Evolutionary conservation across 2,797 vertebrate genomes (phyloP).

Genomic region (Galago senegalensis): DNA sequence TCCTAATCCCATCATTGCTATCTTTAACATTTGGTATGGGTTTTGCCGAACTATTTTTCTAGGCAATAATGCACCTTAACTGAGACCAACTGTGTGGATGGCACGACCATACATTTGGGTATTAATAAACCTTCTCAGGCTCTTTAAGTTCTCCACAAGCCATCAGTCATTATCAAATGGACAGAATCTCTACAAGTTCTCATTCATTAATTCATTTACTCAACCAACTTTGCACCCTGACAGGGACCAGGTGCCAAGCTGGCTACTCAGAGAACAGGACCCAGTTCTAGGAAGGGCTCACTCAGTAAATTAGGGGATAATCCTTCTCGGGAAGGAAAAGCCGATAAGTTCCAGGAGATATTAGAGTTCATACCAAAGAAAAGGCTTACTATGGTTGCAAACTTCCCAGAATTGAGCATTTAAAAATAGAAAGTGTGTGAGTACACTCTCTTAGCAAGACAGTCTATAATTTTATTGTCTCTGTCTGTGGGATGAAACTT

Average conservation of each 20-base stretch:
- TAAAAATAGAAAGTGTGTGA: neutral
- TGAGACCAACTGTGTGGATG: neutral
- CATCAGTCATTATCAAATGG: neutral
- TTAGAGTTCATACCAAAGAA: neutral
- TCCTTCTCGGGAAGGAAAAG: neutral
- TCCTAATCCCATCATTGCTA: neutral
- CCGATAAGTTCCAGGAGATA: neutral
- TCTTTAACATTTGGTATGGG: neutral
- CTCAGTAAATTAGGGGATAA: neutral
- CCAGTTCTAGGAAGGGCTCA: neutral
- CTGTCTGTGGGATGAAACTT: neutral
- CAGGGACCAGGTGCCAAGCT: neutral
- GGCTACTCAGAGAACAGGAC: neutral
- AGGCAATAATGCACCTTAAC: neutral
- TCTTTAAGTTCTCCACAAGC: neutral
- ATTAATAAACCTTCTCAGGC: neutral
- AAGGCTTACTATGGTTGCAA: neutral
- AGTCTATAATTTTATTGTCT: neutral
- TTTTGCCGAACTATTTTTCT: neutral
- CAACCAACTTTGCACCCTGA: neutral
- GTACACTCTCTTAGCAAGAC: neutral
- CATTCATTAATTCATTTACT: neutral
- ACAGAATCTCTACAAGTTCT: neutral
- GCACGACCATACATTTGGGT: neutral
- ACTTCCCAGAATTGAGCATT: neutral